Conservation (phyloP, 2,888 invertebrate species). For the Sialis fuliginosa region DNA sequence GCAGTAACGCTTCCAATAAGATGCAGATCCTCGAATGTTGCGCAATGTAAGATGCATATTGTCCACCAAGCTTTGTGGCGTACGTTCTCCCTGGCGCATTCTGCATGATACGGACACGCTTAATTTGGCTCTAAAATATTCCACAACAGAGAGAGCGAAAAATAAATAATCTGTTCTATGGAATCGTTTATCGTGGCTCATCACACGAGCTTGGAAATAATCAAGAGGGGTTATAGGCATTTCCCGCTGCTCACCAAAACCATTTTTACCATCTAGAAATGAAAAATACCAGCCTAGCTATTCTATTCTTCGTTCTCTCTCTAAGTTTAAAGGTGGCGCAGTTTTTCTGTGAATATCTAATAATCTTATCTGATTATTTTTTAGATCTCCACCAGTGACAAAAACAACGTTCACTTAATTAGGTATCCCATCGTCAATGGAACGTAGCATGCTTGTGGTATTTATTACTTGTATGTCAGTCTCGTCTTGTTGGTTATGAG, state of each 20-base stretch:
- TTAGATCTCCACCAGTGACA: background rate
- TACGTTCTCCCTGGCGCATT: constrained; percentile 11
- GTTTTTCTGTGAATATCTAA: background rate
- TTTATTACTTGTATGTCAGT: background rate
- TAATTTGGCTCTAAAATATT: constrained; percentile 13
- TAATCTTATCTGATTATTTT: background rate
- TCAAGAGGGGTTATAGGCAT: constrained; percentile 2
- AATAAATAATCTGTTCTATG: constrained; percentile 15
- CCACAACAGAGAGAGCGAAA: constrained; percentile 15
- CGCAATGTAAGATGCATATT: constrained; percentile 18
- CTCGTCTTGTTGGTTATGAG: no score
- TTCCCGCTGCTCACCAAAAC: constrained; percentile 8
- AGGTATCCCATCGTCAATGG: constrained; percentile 6
- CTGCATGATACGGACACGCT: constrained; percentile 15
- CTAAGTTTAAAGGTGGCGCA: constrained; percentile 5
- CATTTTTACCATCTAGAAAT: constrained; percentile 6
- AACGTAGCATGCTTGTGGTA: constrained; percentile 5
- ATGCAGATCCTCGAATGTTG: constrained; percentile 15
- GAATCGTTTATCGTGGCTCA: constrained; percentile 8
- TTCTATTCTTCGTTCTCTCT: constrained; percentile 5
- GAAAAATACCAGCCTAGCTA: constrained; percentile 6
- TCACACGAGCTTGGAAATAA: constrained; percentile 6
- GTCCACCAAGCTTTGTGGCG: constrained; percentile 9
- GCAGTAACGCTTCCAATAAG: constrained; percentile 15
- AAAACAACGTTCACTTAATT: constrained; percentile 5